Evolutionary conservation across 1,140 invertebrate genomes (phyloP), one percentile per base, ranked within the genome.

Genomic region (Diabrotica undecimpunctata): DNA sequence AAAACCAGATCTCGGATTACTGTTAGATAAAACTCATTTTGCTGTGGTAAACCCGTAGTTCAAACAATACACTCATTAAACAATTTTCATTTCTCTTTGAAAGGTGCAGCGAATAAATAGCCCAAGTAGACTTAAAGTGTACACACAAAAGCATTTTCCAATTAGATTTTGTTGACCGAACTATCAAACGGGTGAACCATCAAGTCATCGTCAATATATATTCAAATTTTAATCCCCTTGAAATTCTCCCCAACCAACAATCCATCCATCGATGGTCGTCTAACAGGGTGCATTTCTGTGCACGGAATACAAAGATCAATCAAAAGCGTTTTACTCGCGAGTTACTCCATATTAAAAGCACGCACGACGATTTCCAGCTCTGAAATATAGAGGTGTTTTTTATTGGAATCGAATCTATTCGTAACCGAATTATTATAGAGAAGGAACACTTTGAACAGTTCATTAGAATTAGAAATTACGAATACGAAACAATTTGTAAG

Each of bases 261-360:
- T 46, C 41, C 41, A 46, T 46, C n/a, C 41, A 46, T 46, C 41
- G 41, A 46, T 8, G 25, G 25, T 25, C 25, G 8, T 46, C 59
- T 56, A 62, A 56, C 38, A 14, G 51, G 51, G 51, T 68, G 66
- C 66, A 68, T 68, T 68, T 68, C 66, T 61, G 59, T 65, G 66
- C 66, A 68, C 66, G 66, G 58, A 68, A 68, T 68, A 65, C 64
- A 62, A 65, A 68, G 66, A 68, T 68, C 66, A 68, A 65, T 68
- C 66, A 68, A 65, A 68, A 58, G 66, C 60, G 65, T 64, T 67
- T 67, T 46, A 38, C 56, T 39, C 36, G 64, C 60, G 65, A 63
- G 64, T 67, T 12, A 58, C 56, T 39, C 36, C 56, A 58, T 58
- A 58, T 58, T 63, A 57, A 54, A 58, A 38, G 65, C 65, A 66